Evolutionary conservation across 2,888 invertebrate genomes (phyloP).

Genomic region (Troides oblongomaculatus): DNA sequence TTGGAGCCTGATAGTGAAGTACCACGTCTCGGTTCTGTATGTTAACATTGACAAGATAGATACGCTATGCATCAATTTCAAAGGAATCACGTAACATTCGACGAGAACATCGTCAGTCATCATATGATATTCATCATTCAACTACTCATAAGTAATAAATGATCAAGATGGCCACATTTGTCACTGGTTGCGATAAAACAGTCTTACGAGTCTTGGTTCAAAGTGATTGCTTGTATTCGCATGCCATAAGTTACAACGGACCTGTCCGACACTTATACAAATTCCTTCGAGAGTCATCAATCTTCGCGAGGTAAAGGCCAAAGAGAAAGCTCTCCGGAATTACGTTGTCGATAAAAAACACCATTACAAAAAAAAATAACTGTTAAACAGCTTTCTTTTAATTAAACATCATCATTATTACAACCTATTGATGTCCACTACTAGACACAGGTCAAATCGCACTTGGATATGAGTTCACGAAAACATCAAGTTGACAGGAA

Average conservation of each 20-base stretch:
- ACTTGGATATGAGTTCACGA: no score
- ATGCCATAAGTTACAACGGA: conserved; percentile 7
- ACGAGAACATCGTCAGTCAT: background rate
- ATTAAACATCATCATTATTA: background rate
- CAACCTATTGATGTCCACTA: no score
- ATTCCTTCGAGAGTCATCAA: conserved; percentile 17
- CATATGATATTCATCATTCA: background rate
- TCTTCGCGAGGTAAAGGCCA: conserved; percentile 5
- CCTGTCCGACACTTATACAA: conserved; percentile 16
- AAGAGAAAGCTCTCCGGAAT: background rate
- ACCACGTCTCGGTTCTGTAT: no score
- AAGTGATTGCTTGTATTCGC: conserved; percentile 4
- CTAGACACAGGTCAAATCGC: no score
- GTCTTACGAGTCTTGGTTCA: background rate
- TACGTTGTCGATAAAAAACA: background rate
- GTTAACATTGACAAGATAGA: no score
- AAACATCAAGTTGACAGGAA: no score
- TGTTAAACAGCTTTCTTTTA: background rate
- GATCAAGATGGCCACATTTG: background rate
- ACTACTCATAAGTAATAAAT: background rate
- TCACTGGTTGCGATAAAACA: background rate
- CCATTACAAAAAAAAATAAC: background rate
- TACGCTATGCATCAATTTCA: no score
- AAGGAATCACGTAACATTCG: background rate
- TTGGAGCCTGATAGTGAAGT: no score